A percentile compares a stretch with the other conserved stretches of the same genome.
phyloP scores from a whole-genome alignment of 23 tunicate genomes.

The Trididemnum clinides region DNA sequence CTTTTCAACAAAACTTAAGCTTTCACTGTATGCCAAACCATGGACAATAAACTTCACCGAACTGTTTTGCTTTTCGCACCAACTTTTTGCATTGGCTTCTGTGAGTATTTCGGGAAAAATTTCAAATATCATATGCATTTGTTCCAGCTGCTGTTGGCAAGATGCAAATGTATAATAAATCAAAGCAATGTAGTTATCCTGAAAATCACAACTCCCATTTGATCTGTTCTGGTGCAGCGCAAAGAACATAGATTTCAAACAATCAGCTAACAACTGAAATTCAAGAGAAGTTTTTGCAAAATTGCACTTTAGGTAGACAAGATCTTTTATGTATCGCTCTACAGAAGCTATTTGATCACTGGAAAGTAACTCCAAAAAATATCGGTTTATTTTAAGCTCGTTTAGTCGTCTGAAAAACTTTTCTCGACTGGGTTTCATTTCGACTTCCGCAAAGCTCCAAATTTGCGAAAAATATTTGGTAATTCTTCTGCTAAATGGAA shows the following conservation, averaged over 20 bases:
- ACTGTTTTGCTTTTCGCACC: not conserved
- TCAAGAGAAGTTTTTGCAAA: no score
- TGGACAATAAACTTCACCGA: not conserved
- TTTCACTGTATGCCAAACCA: not conserved
- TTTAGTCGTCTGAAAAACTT: not conserved
- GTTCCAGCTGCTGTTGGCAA: no score
- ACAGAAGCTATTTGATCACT: not conserved
- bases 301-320: slow-evolving; percentile 20
- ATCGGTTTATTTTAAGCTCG: not conserved
- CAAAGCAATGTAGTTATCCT: no score
- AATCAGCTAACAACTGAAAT: not conserved
- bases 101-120: no score
- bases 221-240: no score
- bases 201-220: no score
- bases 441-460: not conserved
- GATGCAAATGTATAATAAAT: no score
- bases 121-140: no score
- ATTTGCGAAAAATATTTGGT: not conserved
- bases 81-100: no score
- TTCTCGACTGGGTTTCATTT: not conserved
- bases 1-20: not conserved
- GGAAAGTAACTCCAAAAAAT: not conserved
- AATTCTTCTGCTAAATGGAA: slow-evolving; percentile 51
- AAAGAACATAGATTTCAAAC: not conserved
- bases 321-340: not conserved